Evolutionary conservation across 2,797 vertebrate genomes (phyloP).

Genomic region (Agapornis canus): DNA sequence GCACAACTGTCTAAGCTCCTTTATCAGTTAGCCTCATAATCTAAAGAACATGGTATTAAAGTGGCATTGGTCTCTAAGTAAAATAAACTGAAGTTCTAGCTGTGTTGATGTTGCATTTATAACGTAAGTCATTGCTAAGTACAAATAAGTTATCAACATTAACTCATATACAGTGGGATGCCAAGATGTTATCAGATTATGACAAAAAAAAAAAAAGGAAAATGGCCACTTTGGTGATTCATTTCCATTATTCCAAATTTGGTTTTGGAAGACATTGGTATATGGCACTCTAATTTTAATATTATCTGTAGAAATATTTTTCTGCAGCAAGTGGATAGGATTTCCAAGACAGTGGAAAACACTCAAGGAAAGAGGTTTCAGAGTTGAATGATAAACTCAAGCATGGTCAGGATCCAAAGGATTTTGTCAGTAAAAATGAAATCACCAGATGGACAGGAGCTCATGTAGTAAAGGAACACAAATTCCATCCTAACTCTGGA

Average conservation of each 20-base stretch:
- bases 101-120: not conserved
- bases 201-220: not conserved
- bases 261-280: not conserved
- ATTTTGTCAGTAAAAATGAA: not conserved
- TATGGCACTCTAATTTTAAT: not conserved
- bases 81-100: not conserved
- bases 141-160: not conserved
- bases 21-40: not conserved
- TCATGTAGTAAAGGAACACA: not conserved
- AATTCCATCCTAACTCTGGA: not conserved
- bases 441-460: not conserved
- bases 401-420: not conserved
- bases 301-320: not conserved
- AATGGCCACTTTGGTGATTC: not conserved
- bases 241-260: not conserved
- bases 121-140: not conserved
- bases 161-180: rapidly evolving
- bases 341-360: not conserved
- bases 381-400: not conserved
- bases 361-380: not conserved
- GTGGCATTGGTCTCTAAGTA: not conserved
- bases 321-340: not conserved
- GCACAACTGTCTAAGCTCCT: not conserved
- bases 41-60: not conserved
- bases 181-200: not conserved